Base-by-base conservation (phyloP, 2,113 vertebrate genomes). In the Brachypteracias leptosomus region DNA sequence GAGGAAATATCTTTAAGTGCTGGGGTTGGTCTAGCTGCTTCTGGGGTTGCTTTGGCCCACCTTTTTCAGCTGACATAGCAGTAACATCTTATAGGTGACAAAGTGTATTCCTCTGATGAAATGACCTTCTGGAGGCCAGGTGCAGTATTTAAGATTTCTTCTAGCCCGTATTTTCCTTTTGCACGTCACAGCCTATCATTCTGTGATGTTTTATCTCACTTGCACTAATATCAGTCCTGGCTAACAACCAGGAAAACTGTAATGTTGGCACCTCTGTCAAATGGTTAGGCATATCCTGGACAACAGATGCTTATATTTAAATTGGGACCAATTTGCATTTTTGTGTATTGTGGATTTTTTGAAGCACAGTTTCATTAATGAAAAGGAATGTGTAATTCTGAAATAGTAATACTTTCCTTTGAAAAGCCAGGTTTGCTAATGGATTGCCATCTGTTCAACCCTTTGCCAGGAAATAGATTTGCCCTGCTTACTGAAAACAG, bases 391-490 rank as follows among this genome's bases (percentile, higher is more conserved):
- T 46, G 55, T 96, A 90, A 97, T 92, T 95, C 90, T 95, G 83
- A 96, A 96, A 94, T 35, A 97, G 68, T 77, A 96, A 96, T 96
- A 92, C 89, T 96, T 95, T 79, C 66, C 66, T 96, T 90, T 96
- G 90, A 95, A 95, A 96, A 97, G 76, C 94, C 91, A 92, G 95
- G 94, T 96, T 97, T 97, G 89, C 88, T 97, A 97, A 97, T 97
- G 96, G 96, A 97, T 83, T 96, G 95, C 97, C 98, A 98, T 98
- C 97, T 98, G 97, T 93, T 93, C 95, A 95, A 57, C 78, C 78
- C 81, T 97, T 95, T 91, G 89, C 90, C 93, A 75, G 89, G 90
- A 96, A 97, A 88, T 89, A 96, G 96, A 96, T 97, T 97, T 97
- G 95, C 90, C 95, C 95, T 95, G 95, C 93, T 98, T 97, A 98